Conservation (phyloP, 2,797 vertebrate species). For the Spatula clypeata region DNA sequence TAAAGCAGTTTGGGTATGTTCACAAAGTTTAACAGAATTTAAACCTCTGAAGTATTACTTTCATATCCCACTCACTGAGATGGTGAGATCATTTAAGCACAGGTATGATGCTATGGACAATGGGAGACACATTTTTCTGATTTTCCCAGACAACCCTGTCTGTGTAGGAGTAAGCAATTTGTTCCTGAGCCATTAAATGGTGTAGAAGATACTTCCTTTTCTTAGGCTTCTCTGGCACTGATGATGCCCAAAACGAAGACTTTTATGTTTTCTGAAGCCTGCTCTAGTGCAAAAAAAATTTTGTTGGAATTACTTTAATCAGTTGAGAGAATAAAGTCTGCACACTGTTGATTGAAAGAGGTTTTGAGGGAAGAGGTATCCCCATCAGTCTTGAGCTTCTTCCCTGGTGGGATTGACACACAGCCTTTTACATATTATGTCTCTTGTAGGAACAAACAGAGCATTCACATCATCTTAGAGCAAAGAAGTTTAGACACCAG, state of each 20-base stretch:
- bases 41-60: background rate
- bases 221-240: background rate
- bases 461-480: background rate
- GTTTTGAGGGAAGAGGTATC: background rate
- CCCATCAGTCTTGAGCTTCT: background rate
- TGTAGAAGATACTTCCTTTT: background rate
- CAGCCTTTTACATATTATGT: background rate
- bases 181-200: background rate
- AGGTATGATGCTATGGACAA: background rate
- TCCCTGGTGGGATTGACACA: rapidly evolving
- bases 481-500: background rate
- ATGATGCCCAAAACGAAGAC: background rate
- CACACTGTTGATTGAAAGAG: background rate
- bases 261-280: background rate
- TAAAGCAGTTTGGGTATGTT: background rate
- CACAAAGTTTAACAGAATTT: background rate
- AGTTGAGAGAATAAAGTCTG: background rate
- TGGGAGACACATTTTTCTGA: background rate
- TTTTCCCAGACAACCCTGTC: background rate
- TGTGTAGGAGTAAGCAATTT: background rate
- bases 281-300: background rate
- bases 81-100: background rate
- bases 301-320: background rate
- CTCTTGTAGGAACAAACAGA: background rate
- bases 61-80: background rate